A percentile compares a stretch with the other conserved stretches of the same genome.
Evolutionary conservation across 2,113 vertebrate species (phyloP).

Genomic region (Cebus imitator): DNA sequence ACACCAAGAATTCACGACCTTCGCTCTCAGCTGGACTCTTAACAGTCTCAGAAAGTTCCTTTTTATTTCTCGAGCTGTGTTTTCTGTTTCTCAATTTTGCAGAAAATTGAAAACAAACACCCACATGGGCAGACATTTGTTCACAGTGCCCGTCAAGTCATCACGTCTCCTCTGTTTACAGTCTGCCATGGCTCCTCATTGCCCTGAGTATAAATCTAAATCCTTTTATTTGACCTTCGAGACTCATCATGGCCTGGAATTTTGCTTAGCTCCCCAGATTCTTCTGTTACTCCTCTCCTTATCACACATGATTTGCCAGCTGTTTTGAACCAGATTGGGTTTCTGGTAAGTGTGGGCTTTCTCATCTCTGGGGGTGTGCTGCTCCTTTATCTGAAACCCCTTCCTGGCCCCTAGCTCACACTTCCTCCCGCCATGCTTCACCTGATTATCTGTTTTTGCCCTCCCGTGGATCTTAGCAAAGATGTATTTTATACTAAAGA

Average conservation of each 20-base stretch:
- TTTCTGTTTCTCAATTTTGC: background rate
- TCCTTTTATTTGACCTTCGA: background rate
- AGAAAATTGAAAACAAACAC: no score
- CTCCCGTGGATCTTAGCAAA: background rate
- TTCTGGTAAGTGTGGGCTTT: background rate
- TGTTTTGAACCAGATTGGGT: background rate
- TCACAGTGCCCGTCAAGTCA: background rate
- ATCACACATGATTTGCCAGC: no score
- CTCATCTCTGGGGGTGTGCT: background rate
- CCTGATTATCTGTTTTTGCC: background rate
- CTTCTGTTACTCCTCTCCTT: background rate
- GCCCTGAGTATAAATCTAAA: background rate
- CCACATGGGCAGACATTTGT: background rate
- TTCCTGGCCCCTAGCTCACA: background rate
- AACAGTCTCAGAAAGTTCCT: background rate
- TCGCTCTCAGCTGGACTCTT: background rate
- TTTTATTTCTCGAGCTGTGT: background rate
- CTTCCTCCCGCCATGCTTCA: accelerated
- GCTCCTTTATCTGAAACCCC: background rate
- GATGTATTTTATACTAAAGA: no score
- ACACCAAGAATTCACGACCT: background rate
- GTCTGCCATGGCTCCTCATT: background rate
- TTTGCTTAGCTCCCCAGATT: background rate
- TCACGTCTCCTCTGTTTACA: accelerated
- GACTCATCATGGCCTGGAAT: background rate